A percentile compares a stretch with the other conserved stretches of the same genome.
These are phyloP conservation scores for Andricus grossulariae DNA, from an alignment of 1,140 invertebrate genomes.

Conservation along the genomic window DNA sequence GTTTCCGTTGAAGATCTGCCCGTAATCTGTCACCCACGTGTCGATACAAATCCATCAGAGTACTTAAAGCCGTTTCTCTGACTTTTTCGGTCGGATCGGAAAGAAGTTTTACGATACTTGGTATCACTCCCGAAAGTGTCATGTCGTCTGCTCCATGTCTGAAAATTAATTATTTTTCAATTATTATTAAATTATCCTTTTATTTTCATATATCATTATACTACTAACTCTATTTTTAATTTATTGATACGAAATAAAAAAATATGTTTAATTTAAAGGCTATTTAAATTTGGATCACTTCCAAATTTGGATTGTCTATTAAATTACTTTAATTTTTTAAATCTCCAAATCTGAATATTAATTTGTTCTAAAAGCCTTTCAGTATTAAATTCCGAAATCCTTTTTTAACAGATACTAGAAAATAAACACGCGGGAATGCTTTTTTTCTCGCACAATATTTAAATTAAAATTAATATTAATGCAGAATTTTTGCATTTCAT, in stretches of 20 bases:
- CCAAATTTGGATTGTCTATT: neutral
- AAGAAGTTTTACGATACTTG: constrained; percentile 88
- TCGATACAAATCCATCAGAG: constrained; percentile 92
- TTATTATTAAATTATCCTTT: too few relatives aligned
- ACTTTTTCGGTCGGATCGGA: constrained; percentile 93
- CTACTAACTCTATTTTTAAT: too few relatives aligned
- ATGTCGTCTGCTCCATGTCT: constrained; percentile 91
- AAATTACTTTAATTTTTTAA: constrained; percentile 15
- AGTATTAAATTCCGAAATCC: too few relatives aligned
- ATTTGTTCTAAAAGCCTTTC: too few relatives aligned
- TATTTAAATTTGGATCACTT: neutral
- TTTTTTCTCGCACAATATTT: too few relatives aligned
- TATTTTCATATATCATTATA: too few relatives aligned
- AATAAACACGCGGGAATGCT: too few relatives aligned
- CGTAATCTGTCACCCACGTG: constrained; percentile 94
- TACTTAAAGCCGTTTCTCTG: constrained; percentile 89
- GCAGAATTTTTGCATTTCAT: too few relatives aligned
- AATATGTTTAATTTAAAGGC: neutral
- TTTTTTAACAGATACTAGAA: too few relatives aligned
- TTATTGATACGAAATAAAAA: too few relatives aligned
- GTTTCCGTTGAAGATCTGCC: constrained; percentile 88
- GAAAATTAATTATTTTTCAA: constrained; percentile 56
- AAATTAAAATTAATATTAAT: too few relatives aligned
- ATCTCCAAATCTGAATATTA: too few relatives aligned
- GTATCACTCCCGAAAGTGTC: constrained; percentile 87